phyloP scores from a whole-genome alignment of 1,140 invertebrate species.

The Drosophila pseudoananassae region DNA sequence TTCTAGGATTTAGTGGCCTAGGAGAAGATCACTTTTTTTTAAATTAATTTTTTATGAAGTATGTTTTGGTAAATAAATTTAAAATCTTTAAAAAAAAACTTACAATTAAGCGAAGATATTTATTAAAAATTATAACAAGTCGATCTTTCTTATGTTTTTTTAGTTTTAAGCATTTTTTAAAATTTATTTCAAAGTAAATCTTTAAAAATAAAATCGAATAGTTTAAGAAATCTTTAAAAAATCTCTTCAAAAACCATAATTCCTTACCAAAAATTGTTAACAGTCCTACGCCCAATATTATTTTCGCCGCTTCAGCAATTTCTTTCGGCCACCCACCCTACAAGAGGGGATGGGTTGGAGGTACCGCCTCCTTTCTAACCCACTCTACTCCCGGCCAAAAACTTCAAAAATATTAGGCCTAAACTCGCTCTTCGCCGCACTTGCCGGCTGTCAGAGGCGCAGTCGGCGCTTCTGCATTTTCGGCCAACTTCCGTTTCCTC shows the following conservation, averaged over 20 bases:
- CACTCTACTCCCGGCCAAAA: neutral
- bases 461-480: conserved; percentile 28
- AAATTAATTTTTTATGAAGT: too few relatives aligned
- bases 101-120: too few relatives aligned
- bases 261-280: neutral
- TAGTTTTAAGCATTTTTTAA: too few relatives aligned
- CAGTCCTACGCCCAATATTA: neutral
- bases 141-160: too few relatives aligned
- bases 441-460: neutral
- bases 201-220: too few relatives aligned
- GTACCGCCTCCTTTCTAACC: neutral
- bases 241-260: neutral
- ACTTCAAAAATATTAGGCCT: conserved; percentile 36
- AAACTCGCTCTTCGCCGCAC: conserved; percentile 24
- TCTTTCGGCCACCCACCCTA: neutral
- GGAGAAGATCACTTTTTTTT: too few relatives aligned
- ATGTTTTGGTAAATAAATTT: too few relatives aligned
- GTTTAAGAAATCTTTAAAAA: too few relatives aligned
- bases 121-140: too few relatives aligned
- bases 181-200: too few relatives aligned
- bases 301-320: neutral
- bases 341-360: conserved; percentile 17
- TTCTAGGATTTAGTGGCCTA: too few relatives aligned
- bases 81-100: too few relatives aligned
- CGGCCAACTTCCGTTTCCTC: conserved; percentile 56